phyloP scores from a whole-genome alignment of 2,888 invertebrate species.

The Ischnus inquisitorius region DNA sequence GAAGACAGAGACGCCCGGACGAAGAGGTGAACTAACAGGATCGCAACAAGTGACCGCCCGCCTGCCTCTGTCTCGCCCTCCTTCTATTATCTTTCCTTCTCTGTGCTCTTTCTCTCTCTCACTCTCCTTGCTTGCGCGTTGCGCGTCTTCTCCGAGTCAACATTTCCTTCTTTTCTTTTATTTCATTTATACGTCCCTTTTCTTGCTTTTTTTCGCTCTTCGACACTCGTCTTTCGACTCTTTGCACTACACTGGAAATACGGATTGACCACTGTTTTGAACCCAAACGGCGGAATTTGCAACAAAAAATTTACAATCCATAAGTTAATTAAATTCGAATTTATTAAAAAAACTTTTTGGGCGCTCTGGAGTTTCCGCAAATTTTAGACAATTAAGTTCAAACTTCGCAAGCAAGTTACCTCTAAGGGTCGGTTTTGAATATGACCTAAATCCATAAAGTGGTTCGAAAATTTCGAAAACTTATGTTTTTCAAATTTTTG shows the following conservation, averaged over 20 bases:
- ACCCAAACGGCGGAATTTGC: too few species aligned
- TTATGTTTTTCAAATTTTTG: too few species aligned
- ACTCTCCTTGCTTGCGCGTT: conserved; percentile 41
- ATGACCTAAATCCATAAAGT: too few species aligned
- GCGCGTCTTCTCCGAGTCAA: neutral
- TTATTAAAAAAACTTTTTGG: too few species aligned
- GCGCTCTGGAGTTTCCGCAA: too few species aligned
- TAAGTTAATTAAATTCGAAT: too few species aligned
- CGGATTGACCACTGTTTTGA: neutral
- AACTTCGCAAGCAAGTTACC: too few species aligned
- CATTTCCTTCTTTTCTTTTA: conserved; percentile 5
- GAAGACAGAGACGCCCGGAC: conserved; percentile 71
- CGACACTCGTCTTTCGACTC: conserved; percentile 29
- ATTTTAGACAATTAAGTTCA: too few species aligned
- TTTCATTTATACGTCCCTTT: conserved; percentile 21
- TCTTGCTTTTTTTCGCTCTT: conserved; percentile 25
- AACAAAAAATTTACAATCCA: too few species aligned
- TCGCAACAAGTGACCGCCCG: conserved; percentile 83
- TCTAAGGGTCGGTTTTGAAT: too few species aligned
- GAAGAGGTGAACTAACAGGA: conserved; percentile 83
- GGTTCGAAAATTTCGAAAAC: too few species aligned
- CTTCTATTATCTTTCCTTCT: conserved; percentile 76
- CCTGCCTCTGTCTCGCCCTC: conserved; percentile 81
- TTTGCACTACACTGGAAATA: neutral
- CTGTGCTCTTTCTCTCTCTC: conserved; percentile 30